These are phyloP conservation scores for Calameuta idolon DNA, from an alignment of 2,888 invertebrate genomes.

Conservation along the genomic window DNA sequence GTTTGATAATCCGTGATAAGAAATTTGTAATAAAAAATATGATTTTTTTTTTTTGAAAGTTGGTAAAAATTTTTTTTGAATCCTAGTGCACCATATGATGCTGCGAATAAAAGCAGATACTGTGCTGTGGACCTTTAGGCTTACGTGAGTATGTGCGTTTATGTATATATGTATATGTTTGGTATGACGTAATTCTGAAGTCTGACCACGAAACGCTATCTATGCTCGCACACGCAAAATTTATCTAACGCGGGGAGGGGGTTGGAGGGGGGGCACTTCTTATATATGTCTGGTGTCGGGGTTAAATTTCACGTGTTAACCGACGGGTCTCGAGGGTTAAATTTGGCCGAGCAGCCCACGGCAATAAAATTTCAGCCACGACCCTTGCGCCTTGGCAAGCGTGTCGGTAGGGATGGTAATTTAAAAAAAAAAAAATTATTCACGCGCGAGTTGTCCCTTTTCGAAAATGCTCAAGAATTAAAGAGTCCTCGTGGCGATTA, in stretches of 20 bases:
- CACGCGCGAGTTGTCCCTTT: neutral
- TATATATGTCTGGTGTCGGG: slow-evolving; percentile 33
- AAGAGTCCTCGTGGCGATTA: neutral
- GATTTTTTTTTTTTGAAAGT: too few species aligned
- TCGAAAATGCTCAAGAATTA: neutral
- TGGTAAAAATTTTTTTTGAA: too few species aligned
- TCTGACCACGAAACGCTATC: slow-evolving; percentile 29
- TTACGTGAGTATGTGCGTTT: too few species aligned
- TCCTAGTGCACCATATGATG: too few species aligned
- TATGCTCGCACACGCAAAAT: slow-evolving; percentile 34
- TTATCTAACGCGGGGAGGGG: slow-evolving; percentile 26
- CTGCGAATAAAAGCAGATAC: too few species aligned
- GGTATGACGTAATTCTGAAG: neutral
- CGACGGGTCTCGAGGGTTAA: slow-evolving; percentile 37
- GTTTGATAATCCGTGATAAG: too few species aligned
- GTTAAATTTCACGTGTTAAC: slow-evolving; percentile 39
- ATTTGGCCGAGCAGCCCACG: slow-evolving; percentile 32
- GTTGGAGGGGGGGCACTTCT: slow-evolving; percentile 27
- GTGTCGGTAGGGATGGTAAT: neutral
- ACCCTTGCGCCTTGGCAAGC: too few species aligned
- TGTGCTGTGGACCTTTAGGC: too few species aligned
- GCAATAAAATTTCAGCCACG: slow-evolving; percentile 26
- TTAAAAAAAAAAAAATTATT: neutral
- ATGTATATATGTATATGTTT: neutral
- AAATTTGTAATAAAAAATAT: too few species aligned